Evolutionary conservation across 2,888 invertebrate species (phyloP), one percentile per base, ranked within the genome.

Genomic region (Clusia tigrina): DNA sequence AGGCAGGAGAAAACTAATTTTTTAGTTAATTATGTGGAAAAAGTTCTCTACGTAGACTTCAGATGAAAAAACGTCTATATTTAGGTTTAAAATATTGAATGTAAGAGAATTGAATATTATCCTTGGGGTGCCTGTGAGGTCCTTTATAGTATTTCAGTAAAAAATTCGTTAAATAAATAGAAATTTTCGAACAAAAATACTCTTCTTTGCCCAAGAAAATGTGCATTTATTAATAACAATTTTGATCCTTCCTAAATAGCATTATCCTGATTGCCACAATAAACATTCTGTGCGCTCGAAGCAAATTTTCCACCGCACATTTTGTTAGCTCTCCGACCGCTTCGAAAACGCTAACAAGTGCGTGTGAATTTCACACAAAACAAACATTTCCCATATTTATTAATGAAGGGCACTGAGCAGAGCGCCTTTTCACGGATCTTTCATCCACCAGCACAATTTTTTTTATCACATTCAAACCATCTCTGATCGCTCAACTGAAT

Each of bases 361-460:
- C 62, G 62, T 62, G 62, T 62, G 62, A 62, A 58, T 42, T 57
- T 54, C 52, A 58, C 54, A 54, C 37, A 62, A 54, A 54, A 22
- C n/a, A 51, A 2, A 51, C 38, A 56, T 18, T 22, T 42, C 48
- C 23, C 46, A 60, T n/a, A 55, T 26, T 38, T 9, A 15, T 6
- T 2, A 55, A 55, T 22, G 26, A 18, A n/a, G 1, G 26, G 9
- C 24, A 3, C 12, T 15, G 3, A 9, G 20, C 20, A 12, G 12
- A 25, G 12, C 26, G 26, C 18, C n/a, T 60, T 18, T 60, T 6
- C 53, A 38, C 46, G 46, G 26, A 22, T 38, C 60, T 53, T 54
- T 60, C 46, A 53, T n/a, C n/a, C n/a, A 60, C 54, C 60, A n/a
- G n/a, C n/a, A n/a, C n/a, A 46, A 17, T 32, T 54, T 46, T 54